A percentile compares a stretch with the other conserved stretches of the same genome.
Evolutionary conservation across 2,113 vertebrate species (phyloP).

Genomic region (Macquaria ambigua): DNA sequence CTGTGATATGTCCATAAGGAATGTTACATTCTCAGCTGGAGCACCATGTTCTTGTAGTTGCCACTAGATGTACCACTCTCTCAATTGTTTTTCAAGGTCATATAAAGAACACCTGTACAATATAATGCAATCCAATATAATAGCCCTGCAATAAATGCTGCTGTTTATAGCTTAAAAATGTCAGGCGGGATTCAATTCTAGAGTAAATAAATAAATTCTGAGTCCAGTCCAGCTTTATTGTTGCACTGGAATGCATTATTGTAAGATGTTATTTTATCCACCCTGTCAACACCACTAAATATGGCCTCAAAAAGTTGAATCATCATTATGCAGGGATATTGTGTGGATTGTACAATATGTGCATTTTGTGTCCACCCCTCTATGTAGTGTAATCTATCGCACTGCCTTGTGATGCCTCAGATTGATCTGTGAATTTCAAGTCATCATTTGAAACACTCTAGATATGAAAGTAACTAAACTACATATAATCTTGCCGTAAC

Average conservation of each 20-base stretch:
- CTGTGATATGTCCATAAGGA: neutral
- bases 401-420: neutral
- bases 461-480: neutral
- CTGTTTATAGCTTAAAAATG: neutral
- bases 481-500: neutral
- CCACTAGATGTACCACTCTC: neutral
- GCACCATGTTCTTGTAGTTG: neutral
- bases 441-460: neutral
- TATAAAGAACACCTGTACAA: neutral
- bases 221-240: neutral
- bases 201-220: neutral
- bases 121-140: neutral
- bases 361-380: neutral
- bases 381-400: neutral
- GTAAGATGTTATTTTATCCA: constrained; percentile 2
- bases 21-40: neutral
- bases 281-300: neutral
- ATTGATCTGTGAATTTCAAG: neutral
- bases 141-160: neutral
- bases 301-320: neutral
- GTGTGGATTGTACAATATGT: neutral
- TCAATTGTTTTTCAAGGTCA: neutral
- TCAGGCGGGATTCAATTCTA: too few relatives aligned
- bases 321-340: neutral
- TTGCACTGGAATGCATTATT: neutral